These are phyloP conservation scores for Saxidomus purpurata DNA, from an alignment of 1,140 invertebrate species.

Conservation along the genomic window DNA sequence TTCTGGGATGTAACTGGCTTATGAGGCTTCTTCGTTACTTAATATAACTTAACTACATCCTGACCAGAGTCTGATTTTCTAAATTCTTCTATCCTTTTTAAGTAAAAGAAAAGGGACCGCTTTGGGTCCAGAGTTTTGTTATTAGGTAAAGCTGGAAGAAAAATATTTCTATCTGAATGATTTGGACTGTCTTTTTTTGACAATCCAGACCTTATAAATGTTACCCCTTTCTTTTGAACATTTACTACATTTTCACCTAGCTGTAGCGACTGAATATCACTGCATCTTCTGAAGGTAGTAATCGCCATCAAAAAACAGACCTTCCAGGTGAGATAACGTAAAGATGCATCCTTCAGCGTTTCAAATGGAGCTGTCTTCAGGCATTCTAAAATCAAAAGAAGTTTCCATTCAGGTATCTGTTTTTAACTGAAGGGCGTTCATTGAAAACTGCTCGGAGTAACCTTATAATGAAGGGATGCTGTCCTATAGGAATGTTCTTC, in stretches of 20 bases:
- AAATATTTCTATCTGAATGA: constrained; percentile 54
- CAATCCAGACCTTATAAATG: constrained; percentile 48
- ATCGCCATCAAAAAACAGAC: neutral
- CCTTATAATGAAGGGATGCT: constrained; percentile 39
- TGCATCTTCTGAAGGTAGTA: constrained; percentile 43
- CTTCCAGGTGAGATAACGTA: constrained; percentile 38
- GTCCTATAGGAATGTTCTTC: constrained; percentile 31
- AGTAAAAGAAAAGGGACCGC: constrained; percentile 21
- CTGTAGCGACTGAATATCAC: constrained; percentile 41
- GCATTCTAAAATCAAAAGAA: constrained; percentile 30
- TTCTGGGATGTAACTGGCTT: constrained; percentile 10
- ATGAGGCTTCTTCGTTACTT: constrained; percentile 43
- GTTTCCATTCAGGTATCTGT: constrained; percentile 39
- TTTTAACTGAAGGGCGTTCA: constrained; percentile 18
- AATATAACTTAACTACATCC: constrained; percentile 43
- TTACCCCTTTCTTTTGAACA: constrained; percentile 47
- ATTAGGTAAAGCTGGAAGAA: constrained; percentile 44
- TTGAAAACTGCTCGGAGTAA: neutral
- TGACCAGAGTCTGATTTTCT: neutral
- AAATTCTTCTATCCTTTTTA: constrained; percentile 45
- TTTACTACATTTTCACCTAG: constrained; percentile 40
- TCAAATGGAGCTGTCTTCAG: constrained; percentile 24
- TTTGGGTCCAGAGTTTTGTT: constrained; percentile 61
- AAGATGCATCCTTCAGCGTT: neutral
- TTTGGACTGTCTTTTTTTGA: constrained; percentile 55